Evolutionary conservation across 1,140 invertebrate species (phyloP).

Genomic region (Drosophila elegans): DNA sequence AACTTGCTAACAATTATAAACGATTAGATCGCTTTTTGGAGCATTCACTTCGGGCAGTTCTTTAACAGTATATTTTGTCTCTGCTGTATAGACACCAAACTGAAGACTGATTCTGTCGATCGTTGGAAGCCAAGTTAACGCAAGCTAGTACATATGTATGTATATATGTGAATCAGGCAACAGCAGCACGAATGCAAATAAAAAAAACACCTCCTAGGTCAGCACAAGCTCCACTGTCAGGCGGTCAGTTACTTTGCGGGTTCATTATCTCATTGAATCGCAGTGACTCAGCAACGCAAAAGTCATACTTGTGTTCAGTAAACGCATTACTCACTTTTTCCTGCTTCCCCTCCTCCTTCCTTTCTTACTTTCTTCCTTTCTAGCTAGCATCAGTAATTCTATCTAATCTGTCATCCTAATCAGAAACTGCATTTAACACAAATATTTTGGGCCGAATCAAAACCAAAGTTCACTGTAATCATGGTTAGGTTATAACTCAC

Average conservation of each 20-base stretch:
- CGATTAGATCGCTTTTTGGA: constrained; percentile 82
- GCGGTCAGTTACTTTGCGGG: constrained; percentile 29
- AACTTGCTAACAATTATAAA: constrained; percentile 81
- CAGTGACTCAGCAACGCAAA: constrained; percentile 52
- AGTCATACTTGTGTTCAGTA: constrained; percentile 15
- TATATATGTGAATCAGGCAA: constrained; percentile 4
- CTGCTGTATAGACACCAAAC: constrained; percentile 14
- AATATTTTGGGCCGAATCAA: too few relatives aligned
- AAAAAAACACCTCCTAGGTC: background rate
- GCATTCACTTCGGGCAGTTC: constrained; percentile 74
- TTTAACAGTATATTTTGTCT: constrained; percentile 73
- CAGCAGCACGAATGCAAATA: constrained; percentile 17
- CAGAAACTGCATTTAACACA: background rate
- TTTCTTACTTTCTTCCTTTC: background rate
- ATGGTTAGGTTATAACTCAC: constrained; percentile 39
- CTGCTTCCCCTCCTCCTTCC: background rate
- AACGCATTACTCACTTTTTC: constrained; percentile 71
- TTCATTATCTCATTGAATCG: background rate
- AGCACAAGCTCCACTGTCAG: background rate
- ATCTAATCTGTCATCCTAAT: constrained; percentile 15
- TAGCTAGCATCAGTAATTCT: background rate
- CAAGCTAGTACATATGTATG: too few relatives aligned
- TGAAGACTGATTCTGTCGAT: constrained; percentile 4
- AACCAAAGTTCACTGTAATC: background rate
- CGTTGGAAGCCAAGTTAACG: background rate